A percentile compares a stretch with the other conserved stretches of the same genome.
These are phyloP conservation scores for Calcarius ornatus DNA, from an alignment of 2,113 vertebrate species.

Conservation along the genomic window DNA sequence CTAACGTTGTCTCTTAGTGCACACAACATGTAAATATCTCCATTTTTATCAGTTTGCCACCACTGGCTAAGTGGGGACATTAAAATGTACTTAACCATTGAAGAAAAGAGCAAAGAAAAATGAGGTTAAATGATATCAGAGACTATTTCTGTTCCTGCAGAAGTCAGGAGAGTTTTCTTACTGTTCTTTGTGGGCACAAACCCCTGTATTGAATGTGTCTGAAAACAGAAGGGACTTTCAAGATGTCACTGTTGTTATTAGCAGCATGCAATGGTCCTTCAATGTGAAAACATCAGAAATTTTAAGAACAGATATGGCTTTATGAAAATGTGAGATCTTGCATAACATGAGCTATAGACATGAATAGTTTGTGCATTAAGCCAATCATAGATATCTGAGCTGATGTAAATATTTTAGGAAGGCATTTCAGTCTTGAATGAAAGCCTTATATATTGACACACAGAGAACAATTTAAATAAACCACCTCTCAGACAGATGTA, in stretches of 20 bases:
- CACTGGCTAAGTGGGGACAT: neutral
- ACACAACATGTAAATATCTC: neutral
- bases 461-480: neutral
- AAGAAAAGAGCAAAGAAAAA: neutral
- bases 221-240: neutral
- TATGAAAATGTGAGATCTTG: neutral
- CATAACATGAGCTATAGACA: neutral
- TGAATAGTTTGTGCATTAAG: neutral
- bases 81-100: neutral
- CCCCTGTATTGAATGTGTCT: neutral
- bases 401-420: neutral
- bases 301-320: neutral
- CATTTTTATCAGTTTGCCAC: neutral
- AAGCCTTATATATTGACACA: neutral
- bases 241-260: neutral
- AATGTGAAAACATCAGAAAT: neutral
- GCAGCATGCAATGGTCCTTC: neutral
- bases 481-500: neutral
- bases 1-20: neutral
- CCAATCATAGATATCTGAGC: neutral
- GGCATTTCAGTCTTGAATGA: neutral
- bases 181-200: neutral
- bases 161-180: neutral
- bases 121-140: neutral
- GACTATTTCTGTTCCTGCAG: neutral